Evolutionary conservation across 2,888 invertebrate species (phyloP).

Genomic region (Glyphotaelius pellucidus): DNA sequence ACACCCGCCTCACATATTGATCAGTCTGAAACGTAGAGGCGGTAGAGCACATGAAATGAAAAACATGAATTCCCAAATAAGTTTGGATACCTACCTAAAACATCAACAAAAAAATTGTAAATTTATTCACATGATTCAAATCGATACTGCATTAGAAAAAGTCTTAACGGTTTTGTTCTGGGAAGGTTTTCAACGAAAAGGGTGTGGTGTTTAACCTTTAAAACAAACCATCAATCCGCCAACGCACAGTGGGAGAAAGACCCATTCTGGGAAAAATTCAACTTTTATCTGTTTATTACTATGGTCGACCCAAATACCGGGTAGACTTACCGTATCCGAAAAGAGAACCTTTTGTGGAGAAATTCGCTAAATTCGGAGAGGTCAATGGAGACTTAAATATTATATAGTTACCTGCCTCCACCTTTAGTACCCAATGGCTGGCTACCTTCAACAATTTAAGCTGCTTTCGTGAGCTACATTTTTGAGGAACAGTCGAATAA

Average conservation of each 20-base stretch:
- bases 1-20: too few relatives aligned
- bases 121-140: too few relatives aligned
- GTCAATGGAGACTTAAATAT: conserved; percentile 1
- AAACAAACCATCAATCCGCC: neutral
- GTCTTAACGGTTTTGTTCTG: neutral
- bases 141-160: neutral
- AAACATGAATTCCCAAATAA: too few relatives aligned
- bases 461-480: neutral
- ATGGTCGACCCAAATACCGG: conserved; percentile 2
- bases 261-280: neutral
- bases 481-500: neutral
- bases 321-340: neutral
- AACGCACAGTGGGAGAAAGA: neutral
- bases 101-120: too few relatives aligned
- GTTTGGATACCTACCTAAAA: too few relatives aligned
- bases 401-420: neutral
- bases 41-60: too few relatives aligned
- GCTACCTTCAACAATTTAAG: neutral
- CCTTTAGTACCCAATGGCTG: neutral
- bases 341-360: neutral
- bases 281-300: neutral
- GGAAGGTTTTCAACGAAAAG: neutral
- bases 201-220: neutral
- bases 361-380: neutral
- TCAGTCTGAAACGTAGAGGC: too few relatives aligned